Conservation (phyloP, 2,113 vertebrate species). For the Lepidothrix coronata region DNA sequence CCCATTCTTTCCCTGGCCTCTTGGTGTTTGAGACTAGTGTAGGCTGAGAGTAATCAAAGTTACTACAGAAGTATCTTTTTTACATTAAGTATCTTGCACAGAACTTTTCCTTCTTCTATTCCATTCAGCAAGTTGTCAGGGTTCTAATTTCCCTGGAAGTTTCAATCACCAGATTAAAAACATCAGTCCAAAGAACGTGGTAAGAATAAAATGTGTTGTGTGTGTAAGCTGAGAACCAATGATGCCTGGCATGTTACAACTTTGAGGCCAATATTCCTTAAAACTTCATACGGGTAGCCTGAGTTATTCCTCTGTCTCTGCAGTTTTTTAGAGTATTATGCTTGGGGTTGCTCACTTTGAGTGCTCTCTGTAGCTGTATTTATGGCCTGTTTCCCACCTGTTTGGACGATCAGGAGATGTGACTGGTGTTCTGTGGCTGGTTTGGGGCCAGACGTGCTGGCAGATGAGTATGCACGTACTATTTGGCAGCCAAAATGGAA, state of each 20-base stretch:
- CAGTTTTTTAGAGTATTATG: neutral
- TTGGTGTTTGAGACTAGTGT: neutral
- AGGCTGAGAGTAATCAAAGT: neutral
- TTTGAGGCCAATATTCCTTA: neutral
- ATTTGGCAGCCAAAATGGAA: neutral
- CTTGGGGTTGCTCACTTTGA: neutral
- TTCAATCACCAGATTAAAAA: neutral
- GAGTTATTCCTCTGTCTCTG: neutral
- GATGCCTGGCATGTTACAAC: neutral
- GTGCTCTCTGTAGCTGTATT: neutral
- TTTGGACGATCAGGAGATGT: neutral
- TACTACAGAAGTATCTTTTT: neutral
- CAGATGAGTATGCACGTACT: neutral
- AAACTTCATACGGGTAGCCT: neutral
- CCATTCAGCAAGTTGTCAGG: neutral
- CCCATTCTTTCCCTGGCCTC: neutral
- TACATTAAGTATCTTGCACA: neutral
- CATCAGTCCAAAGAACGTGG: neutral
- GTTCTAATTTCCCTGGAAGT: neutral
- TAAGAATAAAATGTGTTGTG: neutral
- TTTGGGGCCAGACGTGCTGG: neutral
- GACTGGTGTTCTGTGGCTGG: neutral
- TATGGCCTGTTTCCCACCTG: neutral
- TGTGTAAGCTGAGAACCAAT: neutral
- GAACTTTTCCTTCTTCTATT: accelerated